Conservation (phyloP, 2,888 invertebrate genomes). For the Eristalis arbustorum region DNA sequence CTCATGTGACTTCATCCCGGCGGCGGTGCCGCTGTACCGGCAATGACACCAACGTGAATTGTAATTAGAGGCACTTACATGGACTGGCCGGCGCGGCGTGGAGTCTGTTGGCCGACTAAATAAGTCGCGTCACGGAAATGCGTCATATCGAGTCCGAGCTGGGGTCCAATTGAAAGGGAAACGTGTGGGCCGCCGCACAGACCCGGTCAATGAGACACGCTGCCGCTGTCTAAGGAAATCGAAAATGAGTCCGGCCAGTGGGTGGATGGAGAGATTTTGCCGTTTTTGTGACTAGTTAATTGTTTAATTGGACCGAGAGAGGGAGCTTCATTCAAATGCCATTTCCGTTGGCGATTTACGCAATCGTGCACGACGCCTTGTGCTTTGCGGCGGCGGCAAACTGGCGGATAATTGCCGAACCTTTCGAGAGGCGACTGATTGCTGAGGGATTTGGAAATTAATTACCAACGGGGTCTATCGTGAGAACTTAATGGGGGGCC, state of each 20-base stretch:
- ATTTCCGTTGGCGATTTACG: constrained; percentile 51
- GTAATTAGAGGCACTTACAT: constrained; percentile 65
- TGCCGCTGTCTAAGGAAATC: constrained; percentile 44
- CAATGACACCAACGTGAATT: constrained; percentile 45
- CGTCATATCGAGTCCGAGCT: constrained; percentile 49
- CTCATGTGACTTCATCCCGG: background rate
- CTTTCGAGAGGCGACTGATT: background rate
- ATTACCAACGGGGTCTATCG: background rate
- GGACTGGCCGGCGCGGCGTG: constrained; percentile 18
- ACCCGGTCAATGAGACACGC: constrained; percentile 29
- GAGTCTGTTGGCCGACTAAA: constrained; percentile 46
- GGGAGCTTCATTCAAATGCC: constrained; percentile 30
- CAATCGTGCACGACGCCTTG: constrained; percentile 31
- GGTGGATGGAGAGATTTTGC: constrained; percentile 29
- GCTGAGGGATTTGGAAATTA: background rate
- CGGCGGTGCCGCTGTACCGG: background rate
- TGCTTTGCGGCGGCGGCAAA: background rate
- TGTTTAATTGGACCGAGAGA: constrained; percentile 49
- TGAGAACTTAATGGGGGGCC: background rate
- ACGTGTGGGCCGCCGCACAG: constrained; percentile 42
- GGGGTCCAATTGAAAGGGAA: constrained; percentile 56
- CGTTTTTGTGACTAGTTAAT: constrained; percentile 45
- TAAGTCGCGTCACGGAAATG: constrained; percentile 70
- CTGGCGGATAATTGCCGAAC: background rate
- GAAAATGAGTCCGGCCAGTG: constrained; percentile 34